Base-by-base conservation (phyloP, 2,888 invertebrate genomes). In the Griposia aprilina region DNA sequence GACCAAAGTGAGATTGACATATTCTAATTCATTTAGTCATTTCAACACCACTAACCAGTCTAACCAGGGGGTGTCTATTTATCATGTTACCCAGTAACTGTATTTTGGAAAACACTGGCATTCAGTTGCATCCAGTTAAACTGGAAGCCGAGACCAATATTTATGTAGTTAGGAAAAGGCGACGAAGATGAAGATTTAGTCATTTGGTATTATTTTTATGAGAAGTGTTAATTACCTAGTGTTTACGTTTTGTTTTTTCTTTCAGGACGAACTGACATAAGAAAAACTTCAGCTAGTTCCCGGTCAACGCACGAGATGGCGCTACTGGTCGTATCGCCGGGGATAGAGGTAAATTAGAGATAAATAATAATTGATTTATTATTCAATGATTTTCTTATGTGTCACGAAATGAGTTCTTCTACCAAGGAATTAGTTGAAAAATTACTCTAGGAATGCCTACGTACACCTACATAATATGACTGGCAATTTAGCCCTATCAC, bases 251-350 rank as follows among this genome's bases (percentile, higher is more conserved):
- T 0, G 1, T 26, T 20, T 65, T 70, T 62, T 62, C 23, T 83
- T 86, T 15, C 74, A 83, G 78, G 8, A 11, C 13, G 5, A 36
- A 3, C 0, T 26, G 11, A 10, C 41, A 15, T 6, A 15, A 5
- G 1, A 69, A 52, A 63, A 70, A 45, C 8, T 48, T 1, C 4
- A 62, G 23, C 15, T 66, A 78, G 74, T 84, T 63, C 62, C 48
- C 13, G 66, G n/a, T 36, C 5, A 3, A 13, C 20, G 2, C 8
- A 66, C 59, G 1, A 87, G 87, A 83, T 84, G 87, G 80, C 84
- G 74, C 62, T 70, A 26, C 57, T 8, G 0, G 26, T n/a, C 20
- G 26, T 15, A 17, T 62, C 36, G 17, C 30, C 20, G 1, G 55
- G 3, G 6, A 26, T 20, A 11, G 26, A 55, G 69, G 84, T 84